A percentile compares a stretch with the other conserved stretches of the same genome.
These are phyloP conservation scores for Otocyon megalotis DNA, from an alignment of 2,113 vertebrate genomes.

Conservation along the genomic window DNA sequence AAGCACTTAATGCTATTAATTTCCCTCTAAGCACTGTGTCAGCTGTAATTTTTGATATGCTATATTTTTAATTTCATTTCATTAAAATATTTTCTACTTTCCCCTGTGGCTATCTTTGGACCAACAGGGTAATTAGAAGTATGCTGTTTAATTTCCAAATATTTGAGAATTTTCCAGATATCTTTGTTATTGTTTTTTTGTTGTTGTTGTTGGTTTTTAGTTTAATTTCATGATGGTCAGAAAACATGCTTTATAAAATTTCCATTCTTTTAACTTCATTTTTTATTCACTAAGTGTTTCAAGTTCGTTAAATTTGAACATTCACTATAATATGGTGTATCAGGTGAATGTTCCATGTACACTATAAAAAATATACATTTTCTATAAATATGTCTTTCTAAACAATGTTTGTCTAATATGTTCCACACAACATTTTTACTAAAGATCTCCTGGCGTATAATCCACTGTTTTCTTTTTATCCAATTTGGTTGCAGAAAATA, in stretches of 20 bases:
- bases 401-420: background rate
- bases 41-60: background rate
- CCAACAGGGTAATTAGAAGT: background rate
- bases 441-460: background rate
- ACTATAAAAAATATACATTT: background rate
- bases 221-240: conserved; percentile 2
- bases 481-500: conserved; percentile 9
- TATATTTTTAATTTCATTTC: background rate
- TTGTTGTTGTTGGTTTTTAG: background rate
- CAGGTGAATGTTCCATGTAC: background rate
- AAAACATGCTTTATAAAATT: background rate
- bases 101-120: background rate
- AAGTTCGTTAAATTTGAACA: too few relatives aligned
- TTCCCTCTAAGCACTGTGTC: background rate
- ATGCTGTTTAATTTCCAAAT: conserved; percentile 12
- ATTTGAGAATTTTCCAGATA: background rate
- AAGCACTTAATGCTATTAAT: conserved; percentile 1
- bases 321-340: background rate
- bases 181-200: background rate
- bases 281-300: background rate
- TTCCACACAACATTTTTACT: background rate
- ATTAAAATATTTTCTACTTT: conserved; percentile 30
- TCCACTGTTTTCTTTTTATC: background rate
- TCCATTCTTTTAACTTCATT: conserved; percentile 17
- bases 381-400: conserved; percentile 13